A percentile compares a stretch with the other conserved stretches of the same genome.
Conservation (phyloP, 2,888 invertebrate species). For the Protula sp. region DNA sequence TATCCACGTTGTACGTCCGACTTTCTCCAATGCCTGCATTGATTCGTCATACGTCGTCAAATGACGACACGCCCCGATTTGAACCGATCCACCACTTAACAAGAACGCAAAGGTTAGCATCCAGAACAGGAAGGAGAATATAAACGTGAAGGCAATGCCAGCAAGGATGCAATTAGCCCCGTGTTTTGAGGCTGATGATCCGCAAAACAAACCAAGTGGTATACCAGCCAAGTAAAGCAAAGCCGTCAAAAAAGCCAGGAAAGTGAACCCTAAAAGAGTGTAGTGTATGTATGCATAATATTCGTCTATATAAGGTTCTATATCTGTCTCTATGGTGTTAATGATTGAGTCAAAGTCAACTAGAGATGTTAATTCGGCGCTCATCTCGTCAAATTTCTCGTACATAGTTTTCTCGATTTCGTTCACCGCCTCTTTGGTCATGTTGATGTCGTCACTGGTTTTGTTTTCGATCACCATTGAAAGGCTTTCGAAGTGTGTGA, state of each 20-base stretch:
- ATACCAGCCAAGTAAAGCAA: background rate
- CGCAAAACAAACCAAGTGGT: background rate
- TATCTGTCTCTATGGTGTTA: background rate
- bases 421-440: too few relatives aligned
- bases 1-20: too few relatives aligned
- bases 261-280: background rate
- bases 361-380: background rate
- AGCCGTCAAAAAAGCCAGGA: background rate
- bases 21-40: background rate
- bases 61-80: conserved; percentile 29
- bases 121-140: conserved; percentile 43
- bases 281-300: background rate
- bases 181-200: background rate
- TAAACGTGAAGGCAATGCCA: conserved; percentile 44
- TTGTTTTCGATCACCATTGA: too few relatives aligned
- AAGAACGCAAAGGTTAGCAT: conserved; percentile 21
- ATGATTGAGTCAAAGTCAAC: background rate
- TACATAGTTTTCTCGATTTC: too few relatives aligned
- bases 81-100: conserved; percentile 34
- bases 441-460: too few relatives aligned
- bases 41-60: conserved; percentile 2
- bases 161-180: conserved; percentile 14
- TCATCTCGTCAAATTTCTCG: too few relatives aligned
- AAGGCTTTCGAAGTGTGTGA: too few relatives aligned
- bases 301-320: background rate